Percentiles rank a stretch among this genome's conserved stretches.
Evolutionary conservation across 2,797 vertebrate species (phyloP).

Genomic region (Taenioides sp.): DNA sequence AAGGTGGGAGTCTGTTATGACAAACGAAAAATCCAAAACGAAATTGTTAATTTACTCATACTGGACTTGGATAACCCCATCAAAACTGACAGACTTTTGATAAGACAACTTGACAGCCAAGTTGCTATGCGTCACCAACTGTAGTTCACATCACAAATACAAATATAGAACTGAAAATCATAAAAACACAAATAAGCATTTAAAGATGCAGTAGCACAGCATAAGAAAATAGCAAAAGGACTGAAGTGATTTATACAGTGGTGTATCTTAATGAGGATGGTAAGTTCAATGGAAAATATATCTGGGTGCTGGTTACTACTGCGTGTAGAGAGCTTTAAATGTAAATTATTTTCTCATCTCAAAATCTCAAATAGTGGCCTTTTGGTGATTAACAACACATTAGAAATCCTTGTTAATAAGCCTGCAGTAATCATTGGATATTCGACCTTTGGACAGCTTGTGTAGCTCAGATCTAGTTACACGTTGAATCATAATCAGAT

Average conservation of each 20-base stretch:
- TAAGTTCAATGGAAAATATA: not conserved
- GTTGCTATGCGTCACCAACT: not conserved
- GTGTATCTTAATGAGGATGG: not conserved
- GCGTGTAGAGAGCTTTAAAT: not conserved
- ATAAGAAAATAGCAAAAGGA: not conserved
- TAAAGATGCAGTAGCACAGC: not conserved
- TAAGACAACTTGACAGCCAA: conserved; percentile 34
- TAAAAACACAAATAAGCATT: not conserved
- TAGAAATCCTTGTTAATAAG: conserved; percentile 5
- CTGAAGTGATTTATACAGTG: too few species aligned
- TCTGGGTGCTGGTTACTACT: not conserved
- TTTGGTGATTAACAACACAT: conserved; percentile 1
- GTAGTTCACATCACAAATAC: not conserved
- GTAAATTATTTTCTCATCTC: not conserved
- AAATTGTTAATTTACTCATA: not conserved
- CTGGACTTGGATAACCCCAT: not conserved
- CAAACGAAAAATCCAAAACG: not conserved
- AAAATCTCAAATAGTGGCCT: not conserved
- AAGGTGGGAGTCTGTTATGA: not conserved
- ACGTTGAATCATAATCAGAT: conserved; percentile 1
- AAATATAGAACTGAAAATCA: not conserved
- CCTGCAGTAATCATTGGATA: not conserved
- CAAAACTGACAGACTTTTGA: not conserved
- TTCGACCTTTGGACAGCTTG: conserved; percentile 3
- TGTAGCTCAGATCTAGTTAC: not conserved